Base-by-base conservation (phyloP, 2,113 vertebrate genomes). In the Albula goreensis region DNA sequence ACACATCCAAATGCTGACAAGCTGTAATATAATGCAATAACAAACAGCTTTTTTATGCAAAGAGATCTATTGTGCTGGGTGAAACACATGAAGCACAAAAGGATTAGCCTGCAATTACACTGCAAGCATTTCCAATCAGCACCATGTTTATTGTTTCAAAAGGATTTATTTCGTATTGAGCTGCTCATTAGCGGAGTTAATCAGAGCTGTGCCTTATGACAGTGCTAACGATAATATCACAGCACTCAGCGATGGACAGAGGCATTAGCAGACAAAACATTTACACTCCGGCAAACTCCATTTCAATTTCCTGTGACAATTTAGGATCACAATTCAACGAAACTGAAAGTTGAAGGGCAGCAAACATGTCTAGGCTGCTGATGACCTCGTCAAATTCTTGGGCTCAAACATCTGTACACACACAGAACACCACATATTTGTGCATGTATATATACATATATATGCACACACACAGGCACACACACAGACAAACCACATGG, bases 141-240 rank as follows among this genome's bases (percentile, higher is more conserved):
- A 22, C 84, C 6, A 85, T 56, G 86, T 88, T 92, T 86, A 90
- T 91, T 90, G 85, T 87, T 89, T 90, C 86, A 90, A 87, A 88
- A 87, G 87, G 88, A 89, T 89, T 92, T 90, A 86, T 86, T 87
- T 90, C 82, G 60, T 87, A 90, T 88, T 89, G 89, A 92, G 89
- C 89, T 88, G 89, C 90, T 91, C 90, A 90, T 91, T 91, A 92
- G 87, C 85, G 85, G 79, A 77, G 89, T 90, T 91, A 92, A 92
- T 92, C 89, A 88, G 88, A 86, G 86, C 79, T 25, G 49, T 79
- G 87, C 88, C 85, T 88, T 89, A 83, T 88, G 88, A 89, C 88
- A 84, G 82, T 85, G 85, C 66, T 83, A 83, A 85, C 87, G 25
- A 83, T 78, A 87, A 88, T 79, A 85, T 89, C 87, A 31, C 83